Evolutionary conservation across 2,888 invertebrate genomes (phyloP).

Genomic region (Drosophila colorata): DNA sequence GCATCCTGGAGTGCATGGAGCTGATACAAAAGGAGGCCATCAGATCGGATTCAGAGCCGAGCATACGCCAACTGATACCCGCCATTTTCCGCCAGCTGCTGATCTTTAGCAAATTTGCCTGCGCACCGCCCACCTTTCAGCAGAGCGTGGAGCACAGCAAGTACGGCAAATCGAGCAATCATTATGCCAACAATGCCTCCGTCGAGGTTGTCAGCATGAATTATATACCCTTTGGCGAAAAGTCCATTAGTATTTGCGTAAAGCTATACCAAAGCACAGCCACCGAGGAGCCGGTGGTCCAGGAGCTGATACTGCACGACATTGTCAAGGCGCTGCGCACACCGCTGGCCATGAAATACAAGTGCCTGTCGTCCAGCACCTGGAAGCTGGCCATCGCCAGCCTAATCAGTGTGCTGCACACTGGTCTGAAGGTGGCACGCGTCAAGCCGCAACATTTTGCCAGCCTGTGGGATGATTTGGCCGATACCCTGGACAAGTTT

Average conservation of each 20-base stretch:
- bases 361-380: constrained; percentile 91
- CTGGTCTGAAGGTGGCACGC: constrained; percentile 95
- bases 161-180: constrained; percentile 85
- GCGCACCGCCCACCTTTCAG: constrained; percentile 87
- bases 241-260: constrained; percentile 90
- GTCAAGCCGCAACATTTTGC: constrained; percentile 90
- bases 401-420: constrained; percentile 91
- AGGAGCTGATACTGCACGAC: constrained; percentile 90
- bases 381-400: constrained; percentile 94
- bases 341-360: constrained; percentile 92
- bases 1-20: constrained; percentile 94
- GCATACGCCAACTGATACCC: constrained; percentile 88
- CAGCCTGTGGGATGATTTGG: constrained; percentile 94
- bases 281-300: constrained; percentile 89
- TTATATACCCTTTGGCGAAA: constrained; percentile 94
- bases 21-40: constrained; percentile 92
- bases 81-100: constrained; percentile 89
- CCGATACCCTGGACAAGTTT: constrained; percentile 94
- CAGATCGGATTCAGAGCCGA: constrained; percentile 85
- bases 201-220: constrained; percentile 92
- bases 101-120: constrained; percentile 89
- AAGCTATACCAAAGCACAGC: constrained; percentile 91
- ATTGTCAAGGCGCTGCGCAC: constrained; percentile 89
- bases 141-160: constrained; percentile 85
- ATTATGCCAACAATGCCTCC: constrained; percentile 85